These are phyloP conservation scores for Champsocephalus gunnari DNA, from an alignment of 2,797 vertebrate genomes.

Conservation along the genomic window DNA sequence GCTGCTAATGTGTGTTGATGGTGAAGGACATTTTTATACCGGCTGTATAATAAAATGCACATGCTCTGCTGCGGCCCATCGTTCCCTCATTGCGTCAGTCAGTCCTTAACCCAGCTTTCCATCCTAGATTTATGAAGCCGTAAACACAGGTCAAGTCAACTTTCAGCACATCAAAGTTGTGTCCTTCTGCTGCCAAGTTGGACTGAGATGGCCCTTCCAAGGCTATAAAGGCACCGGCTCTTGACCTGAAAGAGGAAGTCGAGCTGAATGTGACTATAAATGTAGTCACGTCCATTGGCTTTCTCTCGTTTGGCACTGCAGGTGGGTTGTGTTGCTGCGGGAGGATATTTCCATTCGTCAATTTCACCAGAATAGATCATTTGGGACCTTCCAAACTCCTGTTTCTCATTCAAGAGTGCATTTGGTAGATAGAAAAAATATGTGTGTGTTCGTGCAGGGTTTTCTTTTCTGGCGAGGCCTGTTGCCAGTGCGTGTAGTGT, in stretches of 20 bases:
- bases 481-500: slow-evolving; percentile 18
- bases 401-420: slow-evolving; percentile 45
- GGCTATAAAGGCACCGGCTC: slow-evolving; percentile 57
- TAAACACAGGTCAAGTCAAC: slow-evolving; percentile 75
- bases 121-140: slow-evolving; percentile 69
- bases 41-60: slow-evolving; percentile 43
- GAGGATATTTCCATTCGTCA: slow-evolving; percentile 75
- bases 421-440: slow-evolving; percentile 48
- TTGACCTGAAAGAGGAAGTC: slow-evolving; percentile 67
- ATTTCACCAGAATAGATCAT: slow-evolving; percentile 56
- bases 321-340: slow-evolving; percentile 52
- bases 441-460: slow-evolving; percentile 38
- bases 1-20: slow-evolving; percentile 17
- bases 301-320: slow-evolving; percentile 54
- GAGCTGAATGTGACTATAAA: slow-evolving; percentile 67
- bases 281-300: slow-evolving; percentile 67
- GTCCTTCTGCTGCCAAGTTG: slow-evolving; percentile 59
- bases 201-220: slow-evolving; percentile 46
- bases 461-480: slow-evolving; percentile 32
- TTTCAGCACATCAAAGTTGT: slow-evolving; percentile 65
- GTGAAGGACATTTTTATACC: slow-evolving; percentile 4
- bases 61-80: slow-evolving; percentile 40
- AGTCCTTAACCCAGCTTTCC: slow-evolving; percentile 58
- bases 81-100: slow-evolving; percentile 43
- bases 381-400: slow-evolving; percentile 50